Evolutionary conservation across 2,113 vertebrate genomes (phyloP).

Genomic region (Pimephales promelas): DNA sequence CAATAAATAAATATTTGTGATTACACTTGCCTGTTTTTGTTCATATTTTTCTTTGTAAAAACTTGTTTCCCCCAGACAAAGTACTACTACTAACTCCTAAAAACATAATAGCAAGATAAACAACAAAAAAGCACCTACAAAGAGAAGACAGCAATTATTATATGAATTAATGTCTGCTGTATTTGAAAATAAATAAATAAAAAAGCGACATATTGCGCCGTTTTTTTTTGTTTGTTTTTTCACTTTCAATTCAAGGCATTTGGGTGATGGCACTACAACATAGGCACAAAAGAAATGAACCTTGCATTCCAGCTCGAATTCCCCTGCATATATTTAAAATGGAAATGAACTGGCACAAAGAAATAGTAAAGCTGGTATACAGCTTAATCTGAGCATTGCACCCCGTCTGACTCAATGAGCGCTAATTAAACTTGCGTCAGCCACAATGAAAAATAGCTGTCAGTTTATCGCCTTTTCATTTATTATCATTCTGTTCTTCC

Average conservation of each 20-base stretch:
- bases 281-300: slow-evolving; percentile 28
- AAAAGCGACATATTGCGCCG: not conserved
- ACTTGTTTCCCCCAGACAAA: not conserved
- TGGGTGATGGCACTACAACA: slow-evolving; percentile 1
- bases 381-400: not conserved
- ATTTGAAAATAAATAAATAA: slow-evolving; percentile 5
- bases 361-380: not conserved
- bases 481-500: not conserved
- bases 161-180: not conserved
- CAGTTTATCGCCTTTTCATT: not conserved
- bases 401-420: not conserved
- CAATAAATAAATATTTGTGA: no score
- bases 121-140: not conserved
- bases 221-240: no score
- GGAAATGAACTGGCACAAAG: not conserved
- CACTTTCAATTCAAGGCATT: slow-evolving; percentile 11
- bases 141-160: not conserved
- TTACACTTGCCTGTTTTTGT: no score
- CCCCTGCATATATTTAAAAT: slow-evolving; percentile 38
- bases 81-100: no score
- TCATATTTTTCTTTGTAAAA: not conserved
- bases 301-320: slow-evolving; percentile 38
- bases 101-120: not conserved
- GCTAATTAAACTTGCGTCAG: slow-evolving; percentile 34
- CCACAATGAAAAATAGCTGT: slow-evolving; percentile 32